Percentiles rank a stretch among this genome's conserved stretches.
Conservation (phyloP, 2,797 vertebrate genomes). For the Tokudaia tokunoshimensis region DNA sequence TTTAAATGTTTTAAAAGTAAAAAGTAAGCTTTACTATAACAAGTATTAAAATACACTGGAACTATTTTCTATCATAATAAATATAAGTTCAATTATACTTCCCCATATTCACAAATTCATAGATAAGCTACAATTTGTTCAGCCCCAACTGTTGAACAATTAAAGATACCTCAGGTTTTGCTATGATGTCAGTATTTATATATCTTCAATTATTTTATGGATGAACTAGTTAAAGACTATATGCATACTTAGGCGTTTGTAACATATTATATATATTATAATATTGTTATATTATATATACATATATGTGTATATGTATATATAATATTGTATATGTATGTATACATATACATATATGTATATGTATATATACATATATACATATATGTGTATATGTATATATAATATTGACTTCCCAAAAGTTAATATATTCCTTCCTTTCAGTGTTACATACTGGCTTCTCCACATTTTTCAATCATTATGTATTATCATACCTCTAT, state of each 20-base stretch:
- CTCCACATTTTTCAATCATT: neutral
- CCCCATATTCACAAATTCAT: neutral
- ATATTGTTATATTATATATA: neutral
- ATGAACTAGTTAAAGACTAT: constrained; percentile 14
- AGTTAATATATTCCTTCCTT: neutral
- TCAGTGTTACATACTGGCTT: neutral
- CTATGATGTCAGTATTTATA: neutral
- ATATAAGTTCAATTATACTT: neutral
- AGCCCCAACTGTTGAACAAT: neutral
- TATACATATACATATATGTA: neutral
- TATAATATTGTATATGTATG: too few species aligned
- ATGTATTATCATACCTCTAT: neutral
- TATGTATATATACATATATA: neutral
- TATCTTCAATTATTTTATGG: neutral
- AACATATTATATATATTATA: neutral
- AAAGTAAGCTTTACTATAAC: neutral
- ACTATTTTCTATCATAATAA: constrained; percentile 36
- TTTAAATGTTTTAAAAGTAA: neutral
- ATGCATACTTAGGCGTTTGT: neutral
- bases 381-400: too few species aligned
- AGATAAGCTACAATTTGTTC: neutral
- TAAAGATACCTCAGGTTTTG: neutral
- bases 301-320: too few species aligned
- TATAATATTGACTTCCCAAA: neutral
- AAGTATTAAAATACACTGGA: constrained; percentile 21